Conservation (phyloP, 1,140 invertebrate species). For the Carposina sasakii region DNA sequence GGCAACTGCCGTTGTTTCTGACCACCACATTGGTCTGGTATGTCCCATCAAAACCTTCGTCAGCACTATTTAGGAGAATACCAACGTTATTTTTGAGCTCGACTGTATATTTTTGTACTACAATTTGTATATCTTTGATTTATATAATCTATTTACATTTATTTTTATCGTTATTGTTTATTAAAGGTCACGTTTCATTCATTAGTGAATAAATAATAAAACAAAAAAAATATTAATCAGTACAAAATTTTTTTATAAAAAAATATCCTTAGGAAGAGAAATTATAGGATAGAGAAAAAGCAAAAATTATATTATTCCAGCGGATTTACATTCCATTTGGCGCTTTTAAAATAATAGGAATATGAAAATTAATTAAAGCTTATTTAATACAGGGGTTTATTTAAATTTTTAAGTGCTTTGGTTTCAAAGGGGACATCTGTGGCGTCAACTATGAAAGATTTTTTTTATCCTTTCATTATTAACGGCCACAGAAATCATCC, state of each 20-base stretch:
- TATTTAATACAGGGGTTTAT: conserved; percentile 36
- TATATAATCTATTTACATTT: background rate
- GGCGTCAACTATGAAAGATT: conserved; percentile 39
- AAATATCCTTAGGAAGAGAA: too few relatives aligned
- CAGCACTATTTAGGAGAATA: conserved; percentile 84
- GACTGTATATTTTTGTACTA: background rate
- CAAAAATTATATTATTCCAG: too few relatives aligned
- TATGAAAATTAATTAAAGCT: conserved; percentile 1
- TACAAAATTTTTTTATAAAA: too few relatives aligned
- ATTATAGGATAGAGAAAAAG: too few relatives aligned
- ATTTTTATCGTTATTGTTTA: too few relatives aligned
- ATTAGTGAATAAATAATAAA: too few relatives aligned
- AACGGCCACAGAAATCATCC: conserved; percentile 43
- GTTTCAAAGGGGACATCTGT: conserved; percentile 57
- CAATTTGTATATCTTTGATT: background rate
- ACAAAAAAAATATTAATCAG: too few relatives aligned
- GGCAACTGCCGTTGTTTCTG: conserved; percentile 94
- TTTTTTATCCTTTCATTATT: conserved; percentile 38
- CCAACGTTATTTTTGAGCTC: conserved; percentile 16
- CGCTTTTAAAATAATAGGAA: too few relatives aligned
- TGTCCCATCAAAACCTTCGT: conserved; percentile 97
- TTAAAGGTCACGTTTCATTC: too few relatives aligned
- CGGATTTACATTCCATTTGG: too few relatives aligned
- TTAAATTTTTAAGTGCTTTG: conserved; percentile 47
- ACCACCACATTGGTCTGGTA: conserved; percentile 98